Evolutionary conservation across 2,113 vertebrate species (phyloP).

Genomic region (Chionis minor): DNA sequence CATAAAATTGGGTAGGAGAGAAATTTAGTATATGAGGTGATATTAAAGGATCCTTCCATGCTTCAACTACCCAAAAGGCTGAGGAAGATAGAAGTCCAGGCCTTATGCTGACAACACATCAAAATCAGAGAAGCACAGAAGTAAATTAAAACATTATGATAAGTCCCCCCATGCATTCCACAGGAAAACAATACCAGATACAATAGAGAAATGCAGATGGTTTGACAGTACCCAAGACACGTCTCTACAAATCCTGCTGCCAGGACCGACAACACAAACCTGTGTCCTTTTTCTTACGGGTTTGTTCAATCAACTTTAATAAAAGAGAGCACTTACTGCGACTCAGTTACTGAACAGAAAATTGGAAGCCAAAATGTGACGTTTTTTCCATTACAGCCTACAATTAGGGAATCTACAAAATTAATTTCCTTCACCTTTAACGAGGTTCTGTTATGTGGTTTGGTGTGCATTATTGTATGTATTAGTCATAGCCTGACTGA

Average conservation of each 20-base stretch:
- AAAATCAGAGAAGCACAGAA: neutral
- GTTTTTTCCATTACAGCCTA: neutral
- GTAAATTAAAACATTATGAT: neutral
- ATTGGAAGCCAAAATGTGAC: neutral
- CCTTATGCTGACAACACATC: neutral
- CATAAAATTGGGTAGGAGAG: neutral
- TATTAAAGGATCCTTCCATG: neutral
- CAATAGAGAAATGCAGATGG: neutral
- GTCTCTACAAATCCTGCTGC: neutral
- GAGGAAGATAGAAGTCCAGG: neutral
- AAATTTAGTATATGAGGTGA: neutral
- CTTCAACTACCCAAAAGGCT: neutral
- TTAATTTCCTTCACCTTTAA: constrained; percentile 61
- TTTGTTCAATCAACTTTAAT: neutral
- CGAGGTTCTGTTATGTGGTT: neutral
- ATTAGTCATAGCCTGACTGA: constrained; percentile 63
- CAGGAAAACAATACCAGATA: neutral
- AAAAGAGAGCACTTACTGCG: neutral
- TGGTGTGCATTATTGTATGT: neutral
- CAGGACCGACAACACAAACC: neutral
- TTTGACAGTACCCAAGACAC: neutral
- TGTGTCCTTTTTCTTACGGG: neutral
- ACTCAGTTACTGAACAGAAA: neutral
- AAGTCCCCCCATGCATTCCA: neutral
- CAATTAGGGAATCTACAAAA: constrained; percentile 22